Percentiles rank a stretch among this genome's conserved stretches.
phyloP scores from a whole-genome alignment of 2,888 invertebrate species.

The Hyposoter dolosus region DNA sequence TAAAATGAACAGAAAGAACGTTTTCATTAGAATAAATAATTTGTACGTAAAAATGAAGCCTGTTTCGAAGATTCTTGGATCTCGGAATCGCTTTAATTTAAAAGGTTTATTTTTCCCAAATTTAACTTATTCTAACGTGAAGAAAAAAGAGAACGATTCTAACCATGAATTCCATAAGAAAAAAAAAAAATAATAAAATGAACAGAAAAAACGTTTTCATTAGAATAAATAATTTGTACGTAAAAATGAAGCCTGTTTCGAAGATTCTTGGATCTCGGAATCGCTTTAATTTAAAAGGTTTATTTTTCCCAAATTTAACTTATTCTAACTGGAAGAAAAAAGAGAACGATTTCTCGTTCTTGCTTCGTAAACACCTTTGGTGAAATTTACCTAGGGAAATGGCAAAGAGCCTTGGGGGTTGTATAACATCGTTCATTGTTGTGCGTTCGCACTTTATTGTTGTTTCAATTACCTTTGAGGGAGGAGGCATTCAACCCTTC shows the following conservation, averaged over 20 bases:
- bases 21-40: too few relatives aligned
- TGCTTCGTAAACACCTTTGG: constrained; percentile 13
- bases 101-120: neutral
- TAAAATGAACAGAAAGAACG: too few relatives aligned
- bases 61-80: neutral
- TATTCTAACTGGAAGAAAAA: neutral
- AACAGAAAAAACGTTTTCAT: too few relatives aligned
- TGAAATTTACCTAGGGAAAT: constrained; percentile 18
- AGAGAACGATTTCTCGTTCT: neutral
- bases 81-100: neutral
- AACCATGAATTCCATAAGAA: too few relatives aligned
- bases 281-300: neutral
- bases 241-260: neutral
- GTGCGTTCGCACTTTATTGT: constrained; percentile 78
- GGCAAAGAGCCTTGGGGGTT: constrained; percentile 72
- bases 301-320: neutral
- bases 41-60: neutral
- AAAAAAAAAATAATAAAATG: neutral
- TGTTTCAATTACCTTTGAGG: constrained; percentile 79
- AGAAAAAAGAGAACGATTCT: constrained; percentile 5
- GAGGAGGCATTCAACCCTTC: constrained; percentile 70
- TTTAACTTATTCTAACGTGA: neutral
- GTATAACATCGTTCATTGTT: constrained; percentile 76
- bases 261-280: neutral
- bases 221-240: neutral